Conservation (phyloP, 2,113 vertebrate genomes). For the Cervus canadensis region DNA sequence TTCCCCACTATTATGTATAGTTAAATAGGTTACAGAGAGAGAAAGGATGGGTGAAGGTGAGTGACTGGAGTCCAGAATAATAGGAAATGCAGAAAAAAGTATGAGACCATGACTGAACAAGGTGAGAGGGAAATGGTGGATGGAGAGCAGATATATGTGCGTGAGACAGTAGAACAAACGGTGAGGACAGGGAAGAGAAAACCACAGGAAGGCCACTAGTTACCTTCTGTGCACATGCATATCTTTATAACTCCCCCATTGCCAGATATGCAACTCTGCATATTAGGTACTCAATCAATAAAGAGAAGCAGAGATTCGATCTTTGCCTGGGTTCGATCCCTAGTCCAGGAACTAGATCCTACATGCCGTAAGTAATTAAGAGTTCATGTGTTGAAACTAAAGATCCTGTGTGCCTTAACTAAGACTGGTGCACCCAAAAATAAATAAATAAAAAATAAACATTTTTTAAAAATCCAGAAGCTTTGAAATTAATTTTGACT, state of each 20-base stretch:
- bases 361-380: background rate
- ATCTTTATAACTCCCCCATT: background rate
- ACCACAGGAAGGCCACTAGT: background rate
- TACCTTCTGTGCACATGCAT: background rate
- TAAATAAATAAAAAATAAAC: background rate
- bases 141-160: background rate
- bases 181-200: background rate
- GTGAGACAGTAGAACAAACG: background rate
- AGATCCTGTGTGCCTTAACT: background rate
- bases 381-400: background rate
- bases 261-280: background rate
- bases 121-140: background rate
- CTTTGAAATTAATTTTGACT: conserved; percentile 27
- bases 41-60: background rate
- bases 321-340: background rate
- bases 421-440: background rate
- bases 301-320: background rate
- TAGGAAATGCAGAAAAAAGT: no score
- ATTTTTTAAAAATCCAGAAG: background rate
- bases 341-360: background rate
- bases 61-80: no score
- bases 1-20: background rate
- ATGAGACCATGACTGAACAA: background rate
- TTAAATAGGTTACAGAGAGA: background rate
- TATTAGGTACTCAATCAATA: background rate